Evolutionary conservation across 2,113 vertebrate genomes (phyloP).

Genomic region (Panurus biarmicus): DNA sequence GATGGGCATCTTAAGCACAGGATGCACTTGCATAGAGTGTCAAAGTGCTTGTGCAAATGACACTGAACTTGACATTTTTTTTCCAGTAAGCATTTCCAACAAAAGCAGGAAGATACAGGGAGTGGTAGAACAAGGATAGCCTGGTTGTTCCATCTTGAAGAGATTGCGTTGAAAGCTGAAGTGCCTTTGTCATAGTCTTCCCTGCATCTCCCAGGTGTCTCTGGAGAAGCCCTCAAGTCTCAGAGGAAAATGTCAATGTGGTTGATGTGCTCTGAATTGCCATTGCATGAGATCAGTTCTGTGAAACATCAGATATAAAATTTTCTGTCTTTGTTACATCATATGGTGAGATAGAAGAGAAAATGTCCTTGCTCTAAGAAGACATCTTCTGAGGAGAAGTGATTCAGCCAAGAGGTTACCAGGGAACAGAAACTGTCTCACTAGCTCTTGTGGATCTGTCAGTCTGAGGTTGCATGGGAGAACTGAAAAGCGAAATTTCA

Average conservation of each 20-base stretch:
- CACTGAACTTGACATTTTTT: background rate
- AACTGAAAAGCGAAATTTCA: background rate
- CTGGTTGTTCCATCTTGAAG: background rate
- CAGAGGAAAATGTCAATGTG: background rate
- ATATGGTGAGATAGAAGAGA: background rate
- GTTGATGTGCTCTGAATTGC: background rate
- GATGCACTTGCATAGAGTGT: background rate
- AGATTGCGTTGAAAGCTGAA: background rate
- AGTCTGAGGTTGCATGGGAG: background rate
- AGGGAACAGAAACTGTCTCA: background rate
- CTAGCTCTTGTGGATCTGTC: background rate
- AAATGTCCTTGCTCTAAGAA: background rate
- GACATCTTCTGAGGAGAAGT: background rate
- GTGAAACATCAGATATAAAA: background rate
- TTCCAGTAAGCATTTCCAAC: background rate
- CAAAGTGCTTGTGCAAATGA: background rate
- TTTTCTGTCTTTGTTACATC: background rate
- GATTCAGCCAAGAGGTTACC: background rate
- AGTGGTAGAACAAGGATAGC: background rate
- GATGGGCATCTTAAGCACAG: background rate
- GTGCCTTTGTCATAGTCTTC: background rate
- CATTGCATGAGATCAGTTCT: background rate
- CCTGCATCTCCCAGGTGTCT: background rate
- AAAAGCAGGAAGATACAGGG: background rate
- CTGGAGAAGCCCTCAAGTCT: background rate